Base-by-base conservation (phyloP, 92 coral and sea anemone genomes). In the Heteractis magnifica region DNA sequence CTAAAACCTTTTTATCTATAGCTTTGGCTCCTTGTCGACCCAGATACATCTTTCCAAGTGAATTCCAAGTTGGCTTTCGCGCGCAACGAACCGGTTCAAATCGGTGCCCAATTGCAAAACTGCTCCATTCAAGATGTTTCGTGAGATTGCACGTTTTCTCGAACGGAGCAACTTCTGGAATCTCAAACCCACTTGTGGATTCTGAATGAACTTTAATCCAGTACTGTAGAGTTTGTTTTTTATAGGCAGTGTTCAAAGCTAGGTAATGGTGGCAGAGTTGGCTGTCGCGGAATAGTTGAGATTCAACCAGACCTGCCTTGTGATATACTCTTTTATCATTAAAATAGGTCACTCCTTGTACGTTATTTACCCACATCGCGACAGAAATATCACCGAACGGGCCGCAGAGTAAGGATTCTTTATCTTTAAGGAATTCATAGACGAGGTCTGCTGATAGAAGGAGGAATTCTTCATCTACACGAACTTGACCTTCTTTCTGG, bases 361-460 rank as follows among this genome's bases (percentile, higher is more conserved):
- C 91, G 76, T 92, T 84, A 75, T 96, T 96, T 71, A 96, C 89
- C 99, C 99, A 96, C 76, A 96, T 71, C 14, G 99, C 93, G 49
- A 96, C 78, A 59, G 95, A 90, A 53, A 94, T 98, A 76, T 96
- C 99, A 6, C 99, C 99, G 79, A 79, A 96, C 1, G 99, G 98
- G 55, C 90, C 95, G 79, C 99, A 96, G 82, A 94, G 89, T 79
- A 96, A 88, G n/a, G 87, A 64, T 50, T 77, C 70, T 79, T 87
- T 91, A 73, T 83, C 86, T 11, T 86, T 60, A 62, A 94, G 78
- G 75, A 96, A 96, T 62, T 92, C 95, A 70, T 79, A 81, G 0
- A 92, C 93, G 62, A 96, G 90, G 51, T 92, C 93, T n/a, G 74
- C 81, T 71, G 95, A 90, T 70, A 96, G 72, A 52, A 96, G 72